Conservation (phyloP, 64 coral and sea anemone species). For the Cladopsammia gracilis region DNA sequence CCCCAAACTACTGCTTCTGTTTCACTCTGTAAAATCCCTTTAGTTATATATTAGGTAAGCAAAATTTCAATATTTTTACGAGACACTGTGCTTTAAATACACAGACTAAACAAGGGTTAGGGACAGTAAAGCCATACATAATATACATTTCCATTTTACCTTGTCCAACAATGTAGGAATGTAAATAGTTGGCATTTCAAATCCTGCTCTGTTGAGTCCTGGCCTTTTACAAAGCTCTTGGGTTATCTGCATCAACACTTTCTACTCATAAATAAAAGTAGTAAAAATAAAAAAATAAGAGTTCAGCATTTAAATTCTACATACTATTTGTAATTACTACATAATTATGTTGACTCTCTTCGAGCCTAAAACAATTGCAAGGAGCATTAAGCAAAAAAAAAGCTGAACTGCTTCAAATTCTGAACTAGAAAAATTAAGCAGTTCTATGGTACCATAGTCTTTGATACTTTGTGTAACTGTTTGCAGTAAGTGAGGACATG, state of each 20-base stretch:
- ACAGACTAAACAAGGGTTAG: not conserved
- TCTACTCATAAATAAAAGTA: constrained; percentile 43
- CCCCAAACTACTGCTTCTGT: no score
- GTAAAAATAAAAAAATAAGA: not conserved
- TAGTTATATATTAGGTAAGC: no score
- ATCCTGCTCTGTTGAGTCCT: constrained; percentile 98
- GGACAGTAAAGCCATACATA: not conserved
- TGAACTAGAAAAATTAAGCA: no score
- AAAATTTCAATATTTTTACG: no score
- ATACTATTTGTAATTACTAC: not conserved
- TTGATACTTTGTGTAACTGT: no score
- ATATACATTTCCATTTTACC: constrained; percentile 38
- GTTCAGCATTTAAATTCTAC: not conserved
- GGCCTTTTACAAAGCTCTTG: constrained; percentile 98
- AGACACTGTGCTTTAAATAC: not conserved
- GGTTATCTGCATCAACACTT: constrained; percentile 98
- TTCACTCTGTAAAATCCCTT: no score
- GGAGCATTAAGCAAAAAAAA: no score
- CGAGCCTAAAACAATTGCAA: no score
- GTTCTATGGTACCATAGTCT: no score
- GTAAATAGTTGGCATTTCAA: constrained; percentile 99
- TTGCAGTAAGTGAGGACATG: not conserved
- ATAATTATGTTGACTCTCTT: no score
- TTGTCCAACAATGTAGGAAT: constrained; percentile 90
- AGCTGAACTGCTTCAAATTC: no score